phyloP scores from a whole-genome alignment of 1,140 invertebrate genomes.

The Varroa destructor region DNA sequence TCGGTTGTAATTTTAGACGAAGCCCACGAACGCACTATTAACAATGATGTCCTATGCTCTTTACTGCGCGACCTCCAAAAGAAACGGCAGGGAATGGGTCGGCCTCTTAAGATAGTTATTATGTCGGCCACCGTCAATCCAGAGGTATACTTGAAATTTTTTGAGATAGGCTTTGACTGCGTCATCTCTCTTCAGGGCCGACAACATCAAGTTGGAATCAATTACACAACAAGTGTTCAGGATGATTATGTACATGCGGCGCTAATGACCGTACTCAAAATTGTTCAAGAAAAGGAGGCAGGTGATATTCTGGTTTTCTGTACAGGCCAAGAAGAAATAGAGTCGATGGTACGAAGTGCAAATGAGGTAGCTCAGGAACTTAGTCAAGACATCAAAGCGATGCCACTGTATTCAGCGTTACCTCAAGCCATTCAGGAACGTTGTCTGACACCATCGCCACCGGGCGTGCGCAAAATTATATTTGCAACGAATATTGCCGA shows the following conservation, averaged over 20 bases:
- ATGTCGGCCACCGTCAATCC: conserved; percentile 95
- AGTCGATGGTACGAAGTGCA: conserved; percentile 62
- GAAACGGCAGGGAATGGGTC: conserved; percentile 47
- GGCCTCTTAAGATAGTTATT: conserved; percentile 52
- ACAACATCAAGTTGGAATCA: conserved; percentile 59
- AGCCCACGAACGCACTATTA: conserved; percentile 88
- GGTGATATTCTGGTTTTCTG: conserved; percentile 92
- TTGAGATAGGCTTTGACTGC: conserved; percentile 54
- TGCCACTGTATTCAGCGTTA: conserved; percentile 67
- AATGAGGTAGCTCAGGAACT: conserved; percentile 53
- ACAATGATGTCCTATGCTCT: conserved; percentile 81
- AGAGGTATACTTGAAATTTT: conserved; percentile 79
- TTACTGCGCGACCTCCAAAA: conserved; percentile 64
- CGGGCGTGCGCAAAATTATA: conserved; percentile 67
- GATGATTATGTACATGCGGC: conserved; percentile 64
- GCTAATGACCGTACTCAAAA: conserved; percentile 75
- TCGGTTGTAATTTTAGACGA: conserved; percentile 84
- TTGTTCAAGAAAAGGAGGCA: conserved; percentile 64
- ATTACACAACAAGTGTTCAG: conserved; percentile 55
- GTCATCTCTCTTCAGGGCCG: conserved; percentile 79
- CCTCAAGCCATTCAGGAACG: conserved; percentile 42
- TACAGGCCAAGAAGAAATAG: conserved; percentile 97
- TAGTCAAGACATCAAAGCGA: conserved; percentile 51
- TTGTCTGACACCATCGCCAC: conserved; percentile 22
- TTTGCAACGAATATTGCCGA: conserved; percentile 96